Evolutionary conservation across 2,797 vertebrate genomes (phyloP).

Genomic region (Geotrypetes seraphini): DNA sequence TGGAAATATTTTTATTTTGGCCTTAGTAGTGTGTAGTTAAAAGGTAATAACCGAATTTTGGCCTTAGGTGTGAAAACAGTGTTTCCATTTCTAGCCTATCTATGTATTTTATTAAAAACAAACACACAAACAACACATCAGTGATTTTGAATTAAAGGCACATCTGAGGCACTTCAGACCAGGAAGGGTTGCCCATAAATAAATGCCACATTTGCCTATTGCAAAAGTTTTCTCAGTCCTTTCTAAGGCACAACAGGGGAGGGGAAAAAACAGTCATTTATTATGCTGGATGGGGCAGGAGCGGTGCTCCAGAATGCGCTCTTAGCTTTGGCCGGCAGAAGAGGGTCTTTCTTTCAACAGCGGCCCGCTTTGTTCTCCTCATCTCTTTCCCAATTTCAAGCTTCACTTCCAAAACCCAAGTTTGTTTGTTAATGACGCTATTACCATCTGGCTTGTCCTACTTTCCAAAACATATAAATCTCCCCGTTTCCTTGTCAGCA

Average conservation of each 20-base stretch:
- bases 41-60: too few species aligned
- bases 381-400: conserved; percentile 69
- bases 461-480: conserved; percentile 69
- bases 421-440: conserved; percentile 75
- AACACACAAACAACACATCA: too few species aligned
- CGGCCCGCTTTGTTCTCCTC: conserved; percentile 65
- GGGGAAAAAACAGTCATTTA: conserved; percentile 43
- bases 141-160: conserved; percentile 42
- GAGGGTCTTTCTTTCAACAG: conserved; percentile 55
- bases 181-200: conserved; percentile 57
- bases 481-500: conserved; percentile 46
- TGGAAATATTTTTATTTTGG: too few species aligned
- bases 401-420: conserved; percentile 66
- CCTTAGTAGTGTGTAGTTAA: too few species aligned
- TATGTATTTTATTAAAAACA: too few species aligned
- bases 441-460: conserved; percentile 71
- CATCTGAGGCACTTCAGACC: conserved; percentile 43
- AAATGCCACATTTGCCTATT: conserved; percentile 52
- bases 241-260: conserved; percentile 53
- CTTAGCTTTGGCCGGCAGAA: conserved; percentile 45
- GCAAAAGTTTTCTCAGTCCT: conserved; percentile 57
- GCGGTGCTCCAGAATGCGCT: conserved; percentile 44
- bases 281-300: conserved; percentile 44
- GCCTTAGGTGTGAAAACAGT: too few species aligned
- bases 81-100: conserved; percentile 44